Evolutionary conservation across 2,888 invertebrate species (phyloP).

Genomic region (Sturmia bella): DNA sequence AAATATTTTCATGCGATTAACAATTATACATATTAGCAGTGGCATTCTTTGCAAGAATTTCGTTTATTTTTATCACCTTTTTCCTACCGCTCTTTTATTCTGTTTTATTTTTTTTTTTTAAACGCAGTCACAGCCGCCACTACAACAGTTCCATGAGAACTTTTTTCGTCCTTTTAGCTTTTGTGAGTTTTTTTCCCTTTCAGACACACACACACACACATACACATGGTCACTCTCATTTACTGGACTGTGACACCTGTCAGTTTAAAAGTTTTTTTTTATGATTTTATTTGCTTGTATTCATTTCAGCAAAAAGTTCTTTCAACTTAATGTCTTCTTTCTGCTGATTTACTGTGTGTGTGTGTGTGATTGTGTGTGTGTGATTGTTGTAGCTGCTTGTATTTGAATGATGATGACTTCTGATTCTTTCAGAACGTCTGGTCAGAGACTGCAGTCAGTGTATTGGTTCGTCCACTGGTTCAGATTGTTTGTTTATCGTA

Average conservation of each 20-base stretch:
- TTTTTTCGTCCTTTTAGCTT: constrained; percentile 11
- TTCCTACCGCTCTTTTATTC: constrained; percentile 1
- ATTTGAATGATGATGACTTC: constrained; percentile 23
- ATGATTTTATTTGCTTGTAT: constrained; percentile 65
- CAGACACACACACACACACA: neutral
- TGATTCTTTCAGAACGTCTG: constrained; percentile 36
- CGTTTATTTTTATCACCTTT: constrained; percentile 39
- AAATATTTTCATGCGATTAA: constrained; percentile 1
- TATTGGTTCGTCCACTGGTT: constrained; percentile 37
- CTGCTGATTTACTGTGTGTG: constrained; percentile 3
- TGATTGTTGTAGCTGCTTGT: constrained; percentile 4
- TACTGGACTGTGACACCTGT: constrained; percentile 66
- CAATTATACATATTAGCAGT: constrained; percentile 18
- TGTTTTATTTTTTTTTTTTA: neutral
- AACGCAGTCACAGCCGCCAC: neutral
- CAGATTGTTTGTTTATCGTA: constrained; percentile 51
- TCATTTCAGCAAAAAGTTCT: constrained; percentile 56
- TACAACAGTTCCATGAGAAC: constrained; percentile 27
- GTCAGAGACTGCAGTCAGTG: neutral
- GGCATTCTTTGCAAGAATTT: constrained; percentile 4
- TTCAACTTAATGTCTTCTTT: constrained; percentile 62
- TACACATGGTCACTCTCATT: constrained; percentile 21
- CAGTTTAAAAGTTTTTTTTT: constrained; percentile 55
- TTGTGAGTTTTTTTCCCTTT: neutral
- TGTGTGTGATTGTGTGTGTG: too few relatives aligned